Evolutionary conservation across 2,888 invertebrate species (phyloP).

Genomic region (Melolontha melolontha): DNA sequence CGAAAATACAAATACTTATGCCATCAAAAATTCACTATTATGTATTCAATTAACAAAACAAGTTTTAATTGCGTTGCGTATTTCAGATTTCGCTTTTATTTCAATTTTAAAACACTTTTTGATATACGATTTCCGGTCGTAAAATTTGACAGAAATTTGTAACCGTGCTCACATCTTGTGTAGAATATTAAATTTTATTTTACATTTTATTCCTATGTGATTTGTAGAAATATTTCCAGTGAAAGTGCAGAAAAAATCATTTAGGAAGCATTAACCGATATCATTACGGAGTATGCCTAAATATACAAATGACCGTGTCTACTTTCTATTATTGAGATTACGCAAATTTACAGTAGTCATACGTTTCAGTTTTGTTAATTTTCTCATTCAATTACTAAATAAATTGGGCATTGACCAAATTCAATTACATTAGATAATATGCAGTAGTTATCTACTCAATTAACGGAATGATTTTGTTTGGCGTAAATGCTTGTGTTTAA

Average conservation of each 20-base stretch:
- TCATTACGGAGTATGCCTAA: conserved; percentile 16
- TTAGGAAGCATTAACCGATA: conserved; percentile 26
- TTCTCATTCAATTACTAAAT: background rate
- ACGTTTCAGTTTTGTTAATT: background rate
- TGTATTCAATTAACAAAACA: conserved; percentile 7
- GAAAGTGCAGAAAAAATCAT: conserved; percentile 31
- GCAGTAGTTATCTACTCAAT: too few species aligned
- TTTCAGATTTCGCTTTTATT: conserved; percentile 18
- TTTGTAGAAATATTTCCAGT: conserved; percentile 23
- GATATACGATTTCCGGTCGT: conserved; percentile 13
- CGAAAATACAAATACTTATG: background rate
- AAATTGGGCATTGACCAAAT: too few species aligned
- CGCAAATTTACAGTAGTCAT: conserved; percentile 1
- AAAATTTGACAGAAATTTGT: conserved; percentile 16
- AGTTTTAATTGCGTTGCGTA: conserved; percentile 20
- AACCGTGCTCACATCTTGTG: background rate
- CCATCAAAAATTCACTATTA: conserved; percentile 7
- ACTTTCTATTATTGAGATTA: conserved; percentile 19
- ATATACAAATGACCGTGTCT: conserved; percentile 14
- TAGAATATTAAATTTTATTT: conserved; percentile 16
- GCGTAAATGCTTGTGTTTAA: too few species aligned
- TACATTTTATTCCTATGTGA: conserved; percentile 10
- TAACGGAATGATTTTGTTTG: too few species aligned
- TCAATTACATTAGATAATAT: too few species aligned
- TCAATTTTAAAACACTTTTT: conserved; percentile 22